Percentiles rank a stretch among this genome's conserved stretches.
These are phyloP conservation scores for Drosophila lutescens DNA, from an alignment of 2,888 invertebrate genomes.

Conservation along the genomic window DNA sequence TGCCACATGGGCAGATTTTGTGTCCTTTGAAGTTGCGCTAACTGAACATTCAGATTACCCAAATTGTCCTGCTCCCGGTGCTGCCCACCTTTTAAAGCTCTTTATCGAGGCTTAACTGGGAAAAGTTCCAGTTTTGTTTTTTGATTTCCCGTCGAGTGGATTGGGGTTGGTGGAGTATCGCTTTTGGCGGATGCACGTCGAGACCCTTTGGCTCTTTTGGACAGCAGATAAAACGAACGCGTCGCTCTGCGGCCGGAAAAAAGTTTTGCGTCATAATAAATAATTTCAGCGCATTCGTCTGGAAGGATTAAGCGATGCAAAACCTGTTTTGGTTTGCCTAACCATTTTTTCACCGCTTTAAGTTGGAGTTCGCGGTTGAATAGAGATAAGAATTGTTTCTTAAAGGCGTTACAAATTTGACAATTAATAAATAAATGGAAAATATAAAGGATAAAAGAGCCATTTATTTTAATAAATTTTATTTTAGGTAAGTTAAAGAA, in stretches of 20 bases:
- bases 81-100: slow-evolving; percentile 56
- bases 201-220: slow-evolving; percentile 58
- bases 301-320: slow-evolving; percentile 74
- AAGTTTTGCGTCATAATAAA: slow-evolving; percentile 79
- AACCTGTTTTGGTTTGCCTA: slow-evolving; percentile 32
- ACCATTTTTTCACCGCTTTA: slow-evolving; percentile 18
- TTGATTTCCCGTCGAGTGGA: slow-evolving; percentile 18
- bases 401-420: too few relatives aligned
- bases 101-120: slow-evolving; percentile 42
- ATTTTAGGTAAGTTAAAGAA: too few relatives aligned
- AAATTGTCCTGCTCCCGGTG: slow-evolving; percentile 20
- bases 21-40: slow-evolving; percentile 22
- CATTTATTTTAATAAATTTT: too few relatives aligned
- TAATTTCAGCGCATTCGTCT: slow-evolving; percentile 78
- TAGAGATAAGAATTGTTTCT: too few relatives aligned
- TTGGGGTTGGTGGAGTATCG: not conserved
- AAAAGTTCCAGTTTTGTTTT: slow-evolving; percentile 51
- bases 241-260: slow-evolving; percentile 59
- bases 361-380: too few relatives aligned
- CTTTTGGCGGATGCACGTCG: slow-evolving; percentile 37
- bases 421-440: too few relatives aligned
- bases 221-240: slow-evolving; percentile 63
- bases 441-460: too few relatives aligned
- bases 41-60: slow-evolving; percentile 15
- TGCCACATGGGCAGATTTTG: slow-evolving; percentile 36